These are phyloP conservation scores for Tapera naevia DNA, from an alignment of 2,797 vertebrate genomes.

Conservation along the genomic window DNA sequence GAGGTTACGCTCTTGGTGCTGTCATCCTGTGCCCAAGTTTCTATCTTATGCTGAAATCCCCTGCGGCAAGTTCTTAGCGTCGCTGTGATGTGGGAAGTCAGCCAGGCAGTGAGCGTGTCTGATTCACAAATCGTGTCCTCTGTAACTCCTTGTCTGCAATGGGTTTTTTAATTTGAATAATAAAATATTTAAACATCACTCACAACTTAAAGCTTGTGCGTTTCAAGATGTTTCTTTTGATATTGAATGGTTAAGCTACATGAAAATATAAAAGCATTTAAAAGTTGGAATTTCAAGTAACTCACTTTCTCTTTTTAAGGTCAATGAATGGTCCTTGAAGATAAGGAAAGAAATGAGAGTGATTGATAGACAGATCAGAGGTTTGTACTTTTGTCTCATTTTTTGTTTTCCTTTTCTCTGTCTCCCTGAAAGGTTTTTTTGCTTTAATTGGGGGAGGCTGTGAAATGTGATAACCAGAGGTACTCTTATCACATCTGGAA, in stretches of 20 bases:
- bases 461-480: background rate
- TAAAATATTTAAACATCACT: background rate
- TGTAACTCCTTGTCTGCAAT: background rate
- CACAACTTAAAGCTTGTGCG: background rate
- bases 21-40: background rate
- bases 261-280: background rate
- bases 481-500: background rate
- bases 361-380: conserved; percentile 96
- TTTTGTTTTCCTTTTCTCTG: background rate
- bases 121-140: rapidly evolving
- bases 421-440: background rate
- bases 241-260: background rate
- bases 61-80: rapidly evolving
- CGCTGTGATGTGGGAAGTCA: background rate
- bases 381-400: conserved; percentile 73
- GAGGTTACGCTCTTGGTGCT: background rate
- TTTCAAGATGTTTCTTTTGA: background rate
- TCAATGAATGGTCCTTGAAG: conserved; percentile 92
- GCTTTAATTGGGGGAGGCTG: background rate
- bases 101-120: background rate
- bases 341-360: conserved; percentile 92
- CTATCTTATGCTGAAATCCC: background rate
- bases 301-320: conserved; percentile 75
- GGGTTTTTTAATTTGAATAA: background rate
- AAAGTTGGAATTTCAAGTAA: background rate